These are phyloP conservation scores for Zeuzera pyrina DNA, from an alignment of 2,888 invertebrate species.

Conservation along the genomic window DNA sequence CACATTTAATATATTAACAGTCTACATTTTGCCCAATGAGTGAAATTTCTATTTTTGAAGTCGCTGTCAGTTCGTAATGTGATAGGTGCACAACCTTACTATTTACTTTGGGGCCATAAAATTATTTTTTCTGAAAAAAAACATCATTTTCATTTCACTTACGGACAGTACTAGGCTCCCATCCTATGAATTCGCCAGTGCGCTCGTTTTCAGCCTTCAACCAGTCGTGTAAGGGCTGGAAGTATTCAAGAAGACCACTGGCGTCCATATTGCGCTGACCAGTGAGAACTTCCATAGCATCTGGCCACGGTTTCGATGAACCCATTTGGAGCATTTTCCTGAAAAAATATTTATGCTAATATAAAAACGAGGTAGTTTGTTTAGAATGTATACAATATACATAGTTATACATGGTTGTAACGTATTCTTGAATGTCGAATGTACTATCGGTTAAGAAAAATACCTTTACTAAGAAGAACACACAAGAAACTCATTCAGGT, in stretches of 20 bases:
- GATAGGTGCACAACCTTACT: background rate
- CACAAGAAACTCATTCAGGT: too few relatives aligned
- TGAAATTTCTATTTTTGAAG: background rate
- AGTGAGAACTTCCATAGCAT: conserved; percentile 82
- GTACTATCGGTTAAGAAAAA: too few relatives aligned
- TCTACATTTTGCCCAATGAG: too few relatives aligned
- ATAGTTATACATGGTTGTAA: too few relatives aligned
- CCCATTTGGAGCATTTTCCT: conserved; percentile 78
- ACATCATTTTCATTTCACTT: conserved; percentile 23
- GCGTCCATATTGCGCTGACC: conserved; percentile 80
- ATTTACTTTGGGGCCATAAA: background rate
- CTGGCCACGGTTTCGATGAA: conserved; percentile 79
- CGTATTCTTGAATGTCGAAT: too few relatives aligned
- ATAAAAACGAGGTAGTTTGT: background rate
- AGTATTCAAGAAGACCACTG: conserved; percentile 79
- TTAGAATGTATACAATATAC: too few relatives aligned
- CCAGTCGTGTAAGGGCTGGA: conserved; percentile 80
- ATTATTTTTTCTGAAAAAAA: background rate
- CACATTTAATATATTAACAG: background rate
- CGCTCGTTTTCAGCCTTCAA: conserved; percentile 76
- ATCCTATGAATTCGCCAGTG: conserved; percentile 73
- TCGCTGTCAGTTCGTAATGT: background rate
- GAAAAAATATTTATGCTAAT: conserved; percentile 8
- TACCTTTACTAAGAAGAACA: too few relatives aligned
- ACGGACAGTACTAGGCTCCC: conserved; percentile 66